Percentiles rank a stretch among this genome's conserved stretches.
Evolutionary conservation across 2,797 vertebrate species (phyloP).

Genomic region (Gymnothorax reevesii): DNA sequence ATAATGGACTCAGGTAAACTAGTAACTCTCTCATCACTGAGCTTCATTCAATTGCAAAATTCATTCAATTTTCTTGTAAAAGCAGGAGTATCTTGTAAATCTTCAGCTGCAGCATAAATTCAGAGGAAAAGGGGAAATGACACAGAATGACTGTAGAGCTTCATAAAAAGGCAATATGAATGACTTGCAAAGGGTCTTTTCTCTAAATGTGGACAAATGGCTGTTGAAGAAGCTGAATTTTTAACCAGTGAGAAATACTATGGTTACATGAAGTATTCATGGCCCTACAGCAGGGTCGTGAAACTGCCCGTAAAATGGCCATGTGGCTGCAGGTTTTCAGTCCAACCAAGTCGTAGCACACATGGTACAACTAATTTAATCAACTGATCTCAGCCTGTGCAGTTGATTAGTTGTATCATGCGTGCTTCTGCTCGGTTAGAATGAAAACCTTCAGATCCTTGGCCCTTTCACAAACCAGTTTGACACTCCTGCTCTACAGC

Average conservation of each 20-base stretch:
- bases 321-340: no score
- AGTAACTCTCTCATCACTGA: neutral
- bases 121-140: neutral
- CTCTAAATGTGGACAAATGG: neutral
- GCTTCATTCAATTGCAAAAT: neutral
- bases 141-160: neutral
- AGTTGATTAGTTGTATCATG: no score
- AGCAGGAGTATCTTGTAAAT: neutral
- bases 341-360: no score
- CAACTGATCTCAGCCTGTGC: no score
- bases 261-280: neutral
- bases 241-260: neutral
- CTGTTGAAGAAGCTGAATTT: neutral
- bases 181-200: neutral
- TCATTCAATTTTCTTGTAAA: neutral
- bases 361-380: no score
- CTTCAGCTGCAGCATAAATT: neutral
- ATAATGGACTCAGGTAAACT: slow-evolving; percentile 49
- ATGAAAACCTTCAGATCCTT: no score
- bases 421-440: no score
- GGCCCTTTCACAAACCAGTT: no score
- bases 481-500: no score
- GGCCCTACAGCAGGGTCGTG: no score
- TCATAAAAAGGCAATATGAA: neutral
- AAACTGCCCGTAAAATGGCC: no score